These are phyloP conservation scores for Lutjanus campechanus DNA, from an alignment of 2,797 vertebrate species.

Conservation along the genomic window DNA sequence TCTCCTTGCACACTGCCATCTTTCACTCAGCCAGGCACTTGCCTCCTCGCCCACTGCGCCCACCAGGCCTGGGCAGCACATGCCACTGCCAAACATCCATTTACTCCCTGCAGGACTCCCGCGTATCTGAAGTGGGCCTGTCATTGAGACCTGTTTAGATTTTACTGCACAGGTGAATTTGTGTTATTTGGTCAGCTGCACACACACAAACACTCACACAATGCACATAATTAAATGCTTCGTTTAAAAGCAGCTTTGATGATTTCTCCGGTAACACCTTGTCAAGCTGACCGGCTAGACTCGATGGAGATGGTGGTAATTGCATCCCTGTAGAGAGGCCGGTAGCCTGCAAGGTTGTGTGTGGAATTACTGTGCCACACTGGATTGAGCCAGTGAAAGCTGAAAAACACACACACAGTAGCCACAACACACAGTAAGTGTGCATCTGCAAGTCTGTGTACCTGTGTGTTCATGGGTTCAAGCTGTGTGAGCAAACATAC, in stretches of 20 bases:
- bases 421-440: slow-evolving; percentile 22
- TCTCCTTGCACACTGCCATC: slow-evolving; percentile 75
- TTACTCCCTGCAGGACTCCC: slow-evolving; percentile 71
- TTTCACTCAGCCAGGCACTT: slow-evolving; percentile 81
- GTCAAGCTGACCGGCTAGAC: slow-evolving; percentile 75
- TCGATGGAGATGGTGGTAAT: slow-evolving; percentile 79
- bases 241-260: slow-evolving; percentile 85
- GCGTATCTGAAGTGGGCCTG: slow-evolving; percentile 62
- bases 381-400: slow-evolving; percentile 43
- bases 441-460: slow-evolving; percentile 33
- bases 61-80: slow-evolving; percentile 72
- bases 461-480: slow-evolving; percentile 34
- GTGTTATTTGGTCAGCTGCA: slow-evolving; percentile 39
- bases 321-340: slow-evolving; percentile 80
- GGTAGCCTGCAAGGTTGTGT: slow-evolving; percentile 67
- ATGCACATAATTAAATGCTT: slow-evolving; percentile 80
- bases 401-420: slow-evolving; percentile 49
- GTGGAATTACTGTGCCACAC: slow-evolving; percentile 67
- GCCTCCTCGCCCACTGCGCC: slow-evolving; percentile 78
- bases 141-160: slow-evolving; percentile 68
- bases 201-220: slow-evolving; percentile 35
- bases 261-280: slow-evolving; percentile 81
- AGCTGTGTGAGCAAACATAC: slow-evolving; percentile 57
- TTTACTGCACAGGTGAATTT: slow-evolving; percentile 51
- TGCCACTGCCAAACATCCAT: slow-evolving; percentile 79